Evolutionary conservation across 2,888 invertebrate species (phyloP).

Genomic region (Phyllotreta striolata): DNA sequence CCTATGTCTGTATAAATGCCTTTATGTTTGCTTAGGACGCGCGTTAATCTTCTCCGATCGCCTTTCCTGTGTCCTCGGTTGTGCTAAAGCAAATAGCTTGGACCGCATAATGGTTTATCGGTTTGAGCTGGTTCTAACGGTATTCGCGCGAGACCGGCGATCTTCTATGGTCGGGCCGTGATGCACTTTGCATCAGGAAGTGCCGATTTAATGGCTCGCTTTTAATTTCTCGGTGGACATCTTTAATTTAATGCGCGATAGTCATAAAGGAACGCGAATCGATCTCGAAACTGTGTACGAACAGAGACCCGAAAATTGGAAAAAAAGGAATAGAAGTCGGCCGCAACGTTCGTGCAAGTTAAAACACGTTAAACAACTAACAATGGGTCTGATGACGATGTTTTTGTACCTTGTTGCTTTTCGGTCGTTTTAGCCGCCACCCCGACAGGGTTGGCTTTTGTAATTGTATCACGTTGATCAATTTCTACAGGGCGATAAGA

Average conservation of each 20-base stretch:
- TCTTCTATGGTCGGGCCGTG: conserved; percentile 11
- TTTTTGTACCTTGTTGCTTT: conserved; percentile 18
- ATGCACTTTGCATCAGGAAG: conserved; percentile 12
- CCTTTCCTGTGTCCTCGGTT: too few species aligned
- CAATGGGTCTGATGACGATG: conserved; percentile 17
- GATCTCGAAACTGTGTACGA: neutral
- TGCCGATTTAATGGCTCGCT: conserved; percentile 4
- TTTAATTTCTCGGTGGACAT: neutral
- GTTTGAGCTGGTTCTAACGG: conserved; percentile 11
- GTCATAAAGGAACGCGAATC: neutral
- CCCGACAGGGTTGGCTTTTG: conserved; percentile 12
- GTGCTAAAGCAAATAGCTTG: too few species aligned
- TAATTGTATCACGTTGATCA: neutral
- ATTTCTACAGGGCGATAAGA: too few species aligned
- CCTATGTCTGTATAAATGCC: too few species aligned
- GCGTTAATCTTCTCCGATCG: too few species aligned
- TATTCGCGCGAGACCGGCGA: conserved; percentile 8
- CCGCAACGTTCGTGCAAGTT: conserved; percentile 25
- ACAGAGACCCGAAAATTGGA: conserved; percentile 7
- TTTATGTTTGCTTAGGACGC: too few species aligned
- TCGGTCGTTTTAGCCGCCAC: conserved; percentile 11
- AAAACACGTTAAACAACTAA: conserved; percentile 30
- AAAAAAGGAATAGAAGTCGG: conserved; percentile 21
- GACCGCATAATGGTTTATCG: neutral
- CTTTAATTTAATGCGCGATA: neutral